Base-by-base conservation (phyloP, 1,140 invertebrate species). In the Rhynchophorus ferrugineus region DNA sequence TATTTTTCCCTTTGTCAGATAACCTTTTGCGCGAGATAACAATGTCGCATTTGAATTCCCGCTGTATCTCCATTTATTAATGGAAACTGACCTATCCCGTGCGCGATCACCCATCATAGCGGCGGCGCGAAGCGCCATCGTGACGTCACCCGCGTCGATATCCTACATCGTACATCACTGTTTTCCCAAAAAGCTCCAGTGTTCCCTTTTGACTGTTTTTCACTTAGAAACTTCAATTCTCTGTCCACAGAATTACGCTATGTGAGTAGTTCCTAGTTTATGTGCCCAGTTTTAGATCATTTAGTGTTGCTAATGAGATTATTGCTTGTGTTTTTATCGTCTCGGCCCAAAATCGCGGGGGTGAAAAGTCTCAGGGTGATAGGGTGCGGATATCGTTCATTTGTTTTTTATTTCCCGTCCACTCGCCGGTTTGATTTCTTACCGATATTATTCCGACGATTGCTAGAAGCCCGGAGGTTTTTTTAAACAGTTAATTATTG, bases 131-230 rank as follows among this genome's bases (percentile, higher is more conserved):
- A 44, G 38, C 62, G 60, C 49, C 62, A 64, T 53, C 59, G 45
- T 64, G 58, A 62, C 62, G 62, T 64, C 56, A 62, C 52, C 57
- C 50, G 49, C 44, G 57, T 59, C 57, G 47, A 61, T 59, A 64
- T 52, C 11, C 52, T 39, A 51, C 47, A 56, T 33, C 57, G 42
- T 45, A 43, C 41, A 43, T 17, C 36, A 46, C 43, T 54, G 39
- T 51, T 43, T 48, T 55, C 34, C 42, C 9, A 20, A 35, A 41
- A 49, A 56, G 47, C 49, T 24, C 29, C 54, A 33, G 43, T 56
- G 22, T 34, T 49, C 43, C 35, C n/a, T 47, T 49, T 54, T 38
- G 46, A 38, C 43, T 21, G 46, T 45, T 44, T 49, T 52, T 45
- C 39, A 39, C 16, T 34, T 52, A 39, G 14, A 16, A 39, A 49